Conservation (phyloP, 2,888 invertebrate species). For the Perithous albicinctus region DNA sequence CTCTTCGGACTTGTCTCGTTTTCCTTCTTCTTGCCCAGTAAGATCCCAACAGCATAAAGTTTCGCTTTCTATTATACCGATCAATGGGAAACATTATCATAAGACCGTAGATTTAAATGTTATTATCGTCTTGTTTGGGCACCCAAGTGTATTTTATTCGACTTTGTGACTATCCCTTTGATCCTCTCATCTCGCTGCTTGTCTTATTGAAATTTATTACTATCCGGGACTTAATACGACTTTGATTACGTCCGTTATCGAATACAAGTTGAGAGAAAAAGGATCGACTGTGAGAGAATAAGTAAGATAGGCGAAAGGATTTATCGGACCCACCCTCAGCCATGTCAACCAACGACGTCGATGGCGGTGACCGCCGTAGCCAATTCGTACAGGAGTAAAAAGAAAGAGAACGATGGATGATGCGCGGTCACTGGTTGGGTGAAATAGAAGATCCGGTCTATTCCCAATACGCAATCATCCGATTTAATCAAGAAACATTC, state of each 20-base stretch:
- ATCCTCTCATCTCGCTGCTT: not conserved
- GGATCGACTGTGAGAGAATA: slow-evolving; percentile 7
- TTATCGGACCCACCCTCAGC: not conserved
- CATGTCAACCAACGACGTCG: not conserved
- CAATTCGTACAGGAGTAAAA: not conserved
- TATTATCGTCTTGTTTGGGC: not conserved
- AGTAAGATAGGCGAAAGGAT: not conserved
- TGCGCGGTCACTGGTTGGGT: slow-evolving; percentile 12
- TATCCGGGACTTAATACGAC: slow-evolving; percentile 14
- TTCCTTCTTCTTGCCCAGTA: not conserved
- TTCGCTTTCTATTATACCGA: slow-evolving; percentile 3
- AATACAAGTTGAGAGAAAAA: slow-evolving; percentile 6
- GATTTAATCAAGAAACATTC: slow-evolving; percentile 51
- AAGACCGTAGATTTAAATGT: slow-evolving; percentile 4
- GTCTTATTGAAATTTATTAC: slow-evolving; percentile 41
- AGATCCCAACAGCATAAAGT: not conserved
- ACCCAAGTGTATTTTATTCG: no score
- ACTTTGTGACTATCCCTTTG: no score
- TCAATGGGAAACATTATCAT: not conserved
- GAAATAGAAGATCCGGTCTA: slow-evolving; percentile 40
- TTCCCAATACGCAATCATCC: slow-evolving; percentile 56
- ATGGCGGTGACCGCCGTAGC: not conserved
- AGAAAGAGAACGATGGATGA: not conserved
- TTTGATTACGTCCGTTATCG: slow-evolving; percentile 43
- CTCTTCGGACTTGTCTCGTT: slow-evolving; percentile 2